Base-by-base conservation (phyloP, 2,888 invertebrate genomes). In the Nematopogon swammerdamellus region DNA sequence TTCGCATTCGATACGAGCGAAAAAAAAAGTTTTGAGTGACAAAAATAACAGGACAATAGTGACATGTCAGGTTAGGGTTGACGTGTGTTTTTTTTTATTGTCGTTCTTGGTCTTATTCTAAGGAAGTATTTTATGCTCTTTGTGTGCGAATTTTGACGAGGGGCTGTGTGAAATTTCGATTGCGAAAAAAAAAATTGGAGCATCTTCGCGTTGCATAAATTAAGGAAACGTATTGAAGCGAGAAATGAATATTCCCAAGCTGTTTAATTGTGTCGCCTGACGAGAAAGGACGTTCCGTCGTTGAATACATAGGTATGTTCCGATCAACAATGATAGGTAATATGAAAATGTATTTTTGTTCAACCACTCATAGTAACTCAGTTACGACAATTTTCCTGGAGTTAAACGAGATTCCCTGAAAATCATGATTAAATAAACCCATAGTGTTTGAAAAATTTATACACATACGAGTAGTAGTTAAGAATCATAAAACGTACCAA, bases 161-260 rank as follows among this genome's bases (percentile, higher is more conserved):
- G 65, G 65, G 60, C 62, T 63, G 73, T 76, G 71, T 72, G 52
- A 49, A 58, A 60, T 63, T 68, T 67, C 65, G 60, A 58, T 53
- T 56, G 52, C 36, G 14, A 36, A 36, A 55, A 56, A 60, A 64
- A 65, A 64, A 63, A 57, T 52, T 56, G 54, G 57, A 62, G 63
- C 63, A 71, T 73, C 75, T 63, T 67, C 75, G 36, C 36, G 11
- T 77, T 79, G 79, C 77, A 79, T 79, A 77, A 73, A 79, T 79
- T 77, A 76, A 66, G 63, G 63, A 60, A 58, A 61, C 58, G 63
- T 65, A 68, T 63, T 63, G 61, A 59, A 63, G 59, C 60, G 54
- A 53, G 55, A 64, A 64, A 75, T 79, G 75, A 76, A 79, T 76
- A 76, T 77, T 79, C 77, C 72, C 77, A 77, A 36, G 25, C 25